Conservation (phyloP, 2,113 vertebrate species). For the Hyaena hyaena region DNA sequence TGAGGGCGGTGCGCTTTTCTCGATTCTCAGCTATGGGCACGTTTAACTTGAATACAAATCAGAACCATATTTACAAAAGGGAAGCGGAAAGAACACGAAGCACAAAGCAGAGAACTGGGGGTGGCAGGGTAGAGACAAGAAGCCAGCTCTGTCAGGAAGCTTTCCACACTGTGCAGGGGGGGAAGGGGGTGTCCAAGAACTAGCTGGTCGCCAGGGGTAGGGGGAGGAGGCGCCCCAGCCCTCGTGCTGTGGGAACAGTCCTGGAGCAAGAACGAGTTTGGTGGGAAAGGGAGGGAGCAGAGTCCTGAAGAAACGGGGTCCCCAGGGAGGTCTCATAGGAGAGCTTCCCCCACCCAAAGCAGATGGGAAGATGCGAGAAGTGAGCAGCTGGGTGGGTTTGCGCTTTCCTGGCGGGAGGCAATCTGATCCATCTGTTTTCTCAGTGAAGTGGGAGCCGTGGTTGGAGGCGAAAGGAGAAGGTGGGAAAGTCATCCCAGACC, state of each 20-base stretch:
- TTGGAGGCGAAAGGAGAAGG: neutral
- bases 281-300: neutral
- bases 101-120: neutral
- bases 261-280: neutral
- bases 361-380: neutral
- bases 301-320: neutral
- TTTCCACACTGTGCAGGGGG: neutral
- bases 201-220: neutral
- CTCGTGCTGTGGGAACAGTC: rapidly evolving
- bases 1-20: neutral
- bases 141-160: neutral
- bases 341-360: neutral
- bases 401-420: neutral
- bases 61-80: neutral
- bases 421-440: neutral
- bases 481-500: neutral
- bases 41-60: neutral
- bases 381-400: neutral
- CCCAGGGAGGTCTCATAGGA: neutral
- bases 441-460: neutral
- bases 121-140: neutral
- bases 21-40: neutral
- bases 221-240: neutral
- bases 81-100: neutral
- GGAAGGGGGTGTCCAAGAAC: neutral